A percentile compares a stretch with the other conserved stretches of the same genome.
These are phyloP conservation scores for Akabosia matsudoensis DNA, from an alignment of 1,140 invertebrate species.

Conservation along the genomic window DNA sequence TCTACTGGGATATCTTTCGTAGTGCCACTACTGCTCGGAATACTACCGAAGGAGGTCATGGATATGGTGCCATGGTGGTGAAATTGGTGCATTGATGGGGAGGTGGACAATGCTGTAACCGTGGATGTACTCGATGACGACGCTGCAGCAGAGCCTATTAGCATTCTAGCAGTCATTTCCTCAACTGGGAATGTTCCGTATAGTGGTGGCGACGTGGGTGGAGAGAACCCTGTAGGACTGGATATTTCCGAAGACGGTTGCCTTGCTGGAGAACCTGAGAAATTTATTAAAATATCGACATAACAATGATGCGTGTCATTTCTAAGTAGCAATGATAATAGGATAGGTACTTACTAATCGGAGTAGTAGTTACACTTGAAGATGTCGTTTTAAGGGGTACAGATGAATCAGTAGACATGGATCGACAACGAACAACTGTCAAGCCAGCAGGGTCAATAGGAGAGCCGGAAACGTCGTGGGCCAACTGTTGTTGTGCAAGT, in stretches of 20 bases:
- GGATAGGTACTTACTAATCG: slow-evolving; percentile 26
- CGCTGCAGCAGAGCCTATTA: slow-evolving; percentile 25
- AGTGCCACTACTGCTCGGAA: background rate
- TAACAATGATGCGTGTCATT: background rate
- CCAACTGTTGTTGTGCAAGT: background rate
- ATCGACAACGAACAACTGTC: slow-evolving; percentile 7
- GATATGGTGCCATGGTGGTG: background rate
- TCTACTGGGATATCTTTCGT: background rate
- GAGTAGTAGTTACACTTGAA: slow-evolving; percentile 31
- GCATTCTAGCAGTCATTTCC: slow-evolving; percentile 45
- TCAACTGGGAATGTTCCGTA: slow-evolving; percentile 43
- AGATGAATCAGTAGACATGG: slow-evolving; percentile 33
- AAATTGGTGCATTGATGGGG: slow-evolving; percentile 16
- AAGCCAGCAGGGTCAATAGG: background rate
- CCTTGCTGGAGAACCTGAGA: slow-evolving; percentile 28
- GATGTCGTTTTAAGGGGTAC: slow-evolving; percentile 20
- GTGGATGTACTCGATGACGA: slow-evolving; percentile 19
- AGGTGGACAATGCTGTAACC: background rate
- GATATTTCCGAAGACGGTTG: slow-evolving; percentile 31
- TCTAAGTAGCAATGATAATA: background rate
- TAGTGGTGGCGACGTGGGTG: slow-evolving; percentile 31
- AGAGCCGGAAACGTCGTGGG: background rate
- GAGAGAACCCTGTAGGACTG: slow-evolving; percentile 30
- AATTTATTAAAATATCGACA: background rate
- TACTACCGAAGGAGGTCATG: background rate